Evolutionary conservation across 1,140 invertebrate genomes (phyloP), one percentile per base, ranked within the genome.

Genomic region (Solen grandis): DNA sequence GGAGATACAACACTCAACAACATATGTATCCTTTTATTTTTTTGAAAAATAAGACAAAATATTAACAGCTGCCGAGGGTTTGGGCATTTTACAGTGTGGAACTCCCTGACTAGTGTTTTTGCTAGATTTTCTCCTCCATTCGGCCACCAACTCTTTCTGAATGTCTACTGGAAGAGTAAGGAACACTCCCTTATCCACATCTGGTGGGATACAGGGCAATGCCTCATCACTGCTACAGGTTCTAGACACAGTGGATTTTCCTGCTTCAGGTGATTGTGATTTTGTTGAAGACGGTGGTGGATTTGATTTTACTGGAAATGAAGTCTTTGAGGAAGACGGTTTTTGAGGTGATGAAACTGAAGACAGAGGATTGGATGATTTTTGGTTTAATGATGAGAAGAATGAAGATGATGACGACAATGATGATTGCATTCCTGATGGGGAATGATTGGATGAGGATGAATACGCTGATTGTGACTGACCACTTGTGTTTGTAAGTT

Each of bases 111-210:
- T 31, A 13, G 22, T 5, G 25, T 54, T 27, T 52, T 31, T 52
- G 50, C 16, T 22, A 70, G 19, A 16, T 29, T 35, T 52, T 4
- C 14, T 50, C 65, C 65, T 78, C 75, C 75, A 78, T 19, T 84
- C 79, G n/a, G 25, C 46, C 2, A 73, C 38, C 22, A 84, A 29
- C 54, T 84, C 83, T n/a, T 73, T 22, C 54, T 82, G 79, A 59
- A 84, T 78, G 5, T 78, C 79, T 38, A 52, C 46, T 27, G 83
- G 83, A n/a, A 84, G 57, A n/a, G 38, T 54, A 5, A 31, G n/a
- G 63, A 84, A 84, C 14, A 84, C 75, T 8, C 60, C 60, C 3
- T 54, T 31, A 31, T 76, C 83, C 25, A 84, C 41, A 46, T 60
- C 36, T 57, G 19, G 5, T 36, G 75, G 75, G 16, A 78, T 38